Evolutionary conservation across 2,113 vertebrate genomes (phyloP).

Genomic region (Micronycteris hirsuta): DNA sequence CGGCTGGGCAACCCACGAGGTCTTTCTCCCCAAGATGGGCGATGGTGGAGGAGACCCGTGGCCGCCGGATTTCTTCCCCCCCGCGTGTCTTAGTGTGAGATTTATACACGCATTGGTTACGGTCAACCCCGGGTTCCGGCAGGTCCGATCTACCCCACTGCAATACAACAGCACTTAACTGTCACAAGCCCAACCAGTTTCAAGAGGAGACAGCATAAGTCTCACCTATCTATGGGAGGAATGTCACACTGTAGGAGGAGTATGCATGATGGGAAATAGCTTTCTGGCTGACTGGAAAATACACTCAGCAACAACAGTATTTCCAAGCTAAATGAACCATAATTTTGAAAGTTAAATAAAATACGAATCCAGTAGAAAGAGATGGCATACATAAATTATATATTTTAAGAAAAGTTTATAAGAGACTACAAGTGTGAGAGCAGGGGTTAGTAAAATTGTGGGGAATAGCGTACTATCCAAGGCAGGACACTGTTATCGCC

Average conservation of each 20-base stretch:
- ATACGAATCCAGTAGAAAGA: neutral
- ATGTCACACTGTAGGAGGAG: neutral
- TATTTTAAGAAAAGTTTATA: neutral
- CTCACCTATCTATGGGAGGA: neutral
- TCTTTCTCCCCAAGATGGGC: too few species aligned
- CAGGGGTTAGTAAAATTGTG: neutral
- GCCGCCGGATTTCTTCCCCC: too few species aligned
- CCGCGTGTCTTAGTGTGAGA: too few species aligned
- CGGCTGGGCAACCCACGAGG: too few species aligned
- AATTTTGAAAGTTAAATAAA: neutral
- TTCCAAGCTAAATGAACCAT: neutral
- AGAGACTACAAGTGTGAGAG: neutral
- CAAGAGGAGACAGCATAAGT: neutral
- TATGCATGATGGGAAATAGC: neutral
- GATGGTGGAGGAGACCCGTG: too few species aligned
- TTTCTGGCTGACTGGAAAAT: neutral
- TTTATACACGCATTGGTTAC: too few species aligned
- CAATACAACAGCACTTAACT: neutral
- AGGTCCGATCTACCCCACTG: too few species aligned
- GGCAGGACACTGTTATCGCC: neutral
- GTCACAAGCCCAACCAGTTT: neutral
- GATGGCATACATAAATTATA: neutral
- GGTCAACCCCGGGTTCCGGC: too few species aligned
- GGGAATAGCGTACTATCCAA: neutral
- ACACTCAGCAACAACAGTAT: neutral